Conservation (phyloP, 2,797 vertebrate genomes). For the Sternotherus odoratus region DNA sequence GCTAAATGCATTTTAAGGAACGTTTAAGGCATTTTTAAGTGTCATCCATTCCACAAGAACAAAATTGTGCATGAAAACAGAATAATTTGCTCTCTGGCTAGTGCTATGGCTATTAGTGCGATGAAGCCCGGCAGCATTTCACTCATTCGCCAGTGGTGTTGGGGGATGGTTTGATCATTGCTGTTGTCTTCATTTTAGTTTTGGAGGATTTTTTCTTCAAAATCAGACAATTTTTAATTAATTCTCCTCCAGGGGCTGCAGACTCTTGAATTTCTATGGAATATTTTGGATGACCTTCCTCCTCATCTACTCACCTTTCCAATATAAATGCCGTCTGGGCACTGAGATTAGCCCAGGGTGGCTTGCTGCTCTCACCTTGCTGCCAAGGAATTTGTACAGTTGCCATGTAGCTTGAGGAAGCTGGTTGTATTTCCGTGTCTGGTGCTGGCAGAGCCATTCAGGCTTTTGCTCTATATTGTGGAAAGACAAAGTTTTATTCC, state of each 20-base stretch:
- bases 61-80: fast-evolving
- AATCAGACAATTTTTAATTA: not conserved
- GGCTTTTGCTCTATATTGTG: not conserved
- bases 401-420: not conserved
- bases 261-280: not conserved
- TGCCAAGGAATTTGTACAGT: not conserved
- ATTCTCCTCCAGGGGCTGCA: not conserved
- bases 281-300: not conserved
- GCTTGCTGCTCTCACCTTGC: not conserved
- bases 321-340: not conserved
- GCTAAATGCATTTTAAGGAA: fast-evolving
- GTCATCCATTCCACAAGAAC: not conserved
- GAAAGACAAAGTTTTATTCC: not conserved
- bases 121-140: not conserved
- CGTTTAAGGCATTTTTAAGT: not conserved
- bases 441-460: not conserved
- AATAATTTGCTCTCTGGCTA: fast-evolving
- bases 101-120: not conserved
- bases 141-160: not conserved
- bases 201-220: not conserved
- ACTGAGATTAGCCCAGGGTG: not conserved
- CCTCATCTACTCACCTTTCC: not conserved
- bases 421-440: not conserved
- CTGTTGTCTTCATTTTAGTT: not conserved
- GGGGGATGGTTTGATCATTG: not conserved